Conservation (phyloP, 2,797 vertebrate species). For the Phylloscopus collybita region DNA sequence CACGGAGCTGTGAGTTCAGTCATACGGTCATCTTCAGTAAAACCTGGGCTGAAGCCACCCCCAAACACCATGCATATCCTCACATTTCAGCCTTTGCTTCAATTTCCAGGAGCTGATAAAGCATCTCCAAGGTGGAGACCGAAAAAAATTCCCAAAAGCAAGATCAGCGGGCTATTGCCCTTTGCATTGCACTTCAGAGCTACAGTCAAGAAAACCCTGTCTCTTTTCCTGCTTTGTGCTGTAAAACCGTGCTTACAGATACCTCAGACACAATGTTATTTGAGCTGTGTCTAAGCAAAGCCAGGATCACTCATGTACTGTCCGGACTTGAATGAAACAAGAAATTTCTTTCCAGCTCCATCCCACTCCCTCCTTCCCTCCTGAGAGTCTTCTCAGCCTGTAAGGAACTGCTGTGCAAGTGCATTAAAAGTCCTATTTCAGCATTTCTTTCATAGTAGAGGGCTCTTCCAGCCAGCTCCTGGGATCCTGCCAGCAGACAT, state of each 20-base stretch:
- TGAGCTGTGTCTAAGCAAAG: neutral
- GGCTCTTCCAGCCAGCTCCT: conserved; percentile 55
- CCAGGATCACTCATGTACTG: neutral
- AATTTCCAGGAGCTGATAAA: neutral
- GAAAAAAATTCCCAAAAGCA: neutral
- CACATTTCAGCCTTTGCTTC: neutral
- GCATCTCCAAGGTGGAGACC: neutral
- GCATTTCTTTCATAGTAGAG: conserved; percentile 41
- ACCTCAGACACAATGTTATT: neutral
- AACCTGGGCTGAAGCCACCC: neutral
- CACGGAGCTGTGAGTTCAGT: neutral
- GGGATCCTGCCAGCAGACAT: conserved; percentile 49
- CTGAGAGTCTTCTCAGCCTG: neutral
- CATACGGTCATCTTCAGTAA: neutral
- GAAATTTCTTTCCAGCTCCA: conserved; percentile 14
- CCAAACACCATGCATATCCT: rapidly evolving
- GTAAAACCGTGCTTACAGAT: neutral
- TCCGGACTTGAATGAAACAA: neutral
- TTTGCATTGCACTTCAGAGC: neutral
- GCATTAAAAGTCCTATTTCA: conserved; percentile 58
- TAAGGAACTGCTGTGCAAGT: conserved; percentile 35
- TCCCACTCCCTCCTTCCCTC: conserved; percentile 13
- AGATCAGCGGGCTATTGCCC: rapidly evolving
- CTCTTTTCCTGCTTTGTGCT: neutral
- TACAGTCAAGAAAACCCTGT: neutral